Evolutionary conservation across 1,140 invertebrate species (phyloP), one percentile per base, ranked within the genome.

Genomic region (Leptopilina boulardi): DNA sequence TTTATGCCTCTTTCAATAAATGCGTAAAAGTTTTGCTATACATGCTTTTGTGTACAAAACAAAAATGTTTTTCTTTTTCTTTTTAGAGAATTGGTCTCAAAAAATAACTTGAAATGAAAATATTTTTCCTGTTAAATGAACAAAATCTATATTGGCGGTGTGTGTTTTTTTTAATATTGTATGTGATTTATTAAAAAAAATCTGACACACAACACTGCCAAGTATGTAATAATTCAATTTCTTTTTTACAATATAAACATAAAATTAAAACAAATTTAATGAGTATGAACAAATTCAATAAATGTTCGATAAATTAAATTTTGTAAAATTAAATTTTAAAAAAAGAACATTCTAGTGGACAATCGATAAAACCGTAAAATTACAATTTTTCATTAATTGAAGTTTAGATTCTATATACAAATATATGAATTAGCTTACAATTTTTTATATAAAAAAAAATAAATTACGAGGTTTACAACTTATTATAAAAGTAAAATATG

Each of bases 291-390:
- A 47, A 30, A 54, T 76, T 71, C 23, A 42, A 75, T 44, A 80
- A 74, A 77, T 75, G 74, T 77, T 80, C 70, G 70, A 75, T 75
- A 44, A 80, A 76, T 38, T 70, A 74, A 75, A 72, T n/a, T 11
- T 47, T 47, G 44, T 47, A 47, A 51, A 3, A 51, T 51, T 44
- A 73, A 77, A 71, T 18, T n/a, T n/a, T n/a, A n/a, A 74, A 71
- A 30, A 54, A 30, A 8, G 30, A 77, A 66, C 71, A 15, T 51
- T 51, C 47, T 51, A 51, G n/a, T 18, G 47, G 47, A 51, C 47
- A 51, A 51, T 51, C 47, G 42, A 47, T 15, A 15, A n/a, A 47
- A 11, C 13, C 4, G 2, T n/a, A n/a, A n/a, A 15, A n/a, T n/a
- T 47, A 3, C n/a, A 15, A n/a, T 47, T 47, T 47, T 47, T 47